These are phyloP conservation scores for Chloebia gouldiae DNA, from an alignment of 2,113 vertebrate species.

Conservation along the genomic window DNA sequence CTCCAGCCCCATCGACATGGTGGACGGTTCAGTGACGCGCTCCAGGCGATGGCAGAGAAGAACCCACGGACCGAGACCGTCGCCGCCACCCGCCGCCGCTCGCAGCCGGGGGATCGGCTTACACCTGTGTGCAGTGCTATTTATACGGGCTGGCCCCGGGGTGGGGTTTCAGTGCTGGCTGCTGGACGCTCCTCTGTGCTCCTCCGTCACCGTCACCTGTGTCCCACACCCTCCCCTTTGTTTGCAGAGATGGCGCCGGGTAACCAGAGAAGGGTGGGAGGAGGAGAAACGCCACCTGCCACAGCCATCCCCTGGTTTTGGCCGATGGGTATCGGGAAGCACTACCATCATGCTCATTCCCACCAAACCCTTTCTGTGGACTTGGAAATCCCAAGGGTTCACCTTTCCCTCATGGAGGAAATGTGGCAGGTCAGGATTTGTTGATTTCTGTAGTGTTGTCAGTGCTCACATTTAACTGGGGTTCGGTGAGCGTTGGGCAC, in stretches of 20 bases:
- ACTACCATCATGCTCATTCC: fast-evolving
- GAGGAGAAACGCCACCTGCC: not conserved
- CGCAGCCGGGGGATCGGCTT: not conserved
- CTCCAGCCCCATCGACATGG: conserved; percentile 87
- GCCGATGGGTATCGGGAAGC: not conserved
- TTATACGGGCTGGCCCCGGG: conserved; percentile 55
- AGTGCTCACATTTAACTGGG: not conserved
- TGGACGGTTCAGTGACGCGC: not conserved
- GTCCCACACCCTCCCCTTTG: conserved; percentile 58
- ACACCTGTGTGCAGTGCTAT: conserved; percentile 40
- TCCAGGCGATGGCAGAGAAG: not conserved
- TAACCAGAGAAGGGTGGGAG: conserved; percentile 24
- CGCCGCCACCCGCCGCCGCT: not conserved
- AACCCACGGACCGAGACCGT: not conserved
- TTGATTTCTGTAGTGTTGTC: not conserved
- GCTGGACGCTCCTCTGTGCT: conserved; percentile 41
- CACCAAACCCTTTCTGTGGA: not conserved
- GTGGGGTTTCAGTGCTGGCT: conserved; percentile 48
- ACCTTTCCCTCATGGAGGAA: not conserved
- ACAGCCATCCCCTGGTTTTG: not conserved
- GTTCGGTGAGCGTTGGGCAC: not conserved
- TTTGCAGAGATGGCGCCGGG: conserved; percentile 62
- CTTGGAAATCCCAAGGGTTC: not conserved
- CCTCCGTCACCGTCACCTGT: conserved; percentile 29
- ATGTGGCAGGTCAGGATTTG: no score